phyloP scores from a whole-genome alignment of 1,140 invertebrate species.

The Planococcus citri region DNA sequence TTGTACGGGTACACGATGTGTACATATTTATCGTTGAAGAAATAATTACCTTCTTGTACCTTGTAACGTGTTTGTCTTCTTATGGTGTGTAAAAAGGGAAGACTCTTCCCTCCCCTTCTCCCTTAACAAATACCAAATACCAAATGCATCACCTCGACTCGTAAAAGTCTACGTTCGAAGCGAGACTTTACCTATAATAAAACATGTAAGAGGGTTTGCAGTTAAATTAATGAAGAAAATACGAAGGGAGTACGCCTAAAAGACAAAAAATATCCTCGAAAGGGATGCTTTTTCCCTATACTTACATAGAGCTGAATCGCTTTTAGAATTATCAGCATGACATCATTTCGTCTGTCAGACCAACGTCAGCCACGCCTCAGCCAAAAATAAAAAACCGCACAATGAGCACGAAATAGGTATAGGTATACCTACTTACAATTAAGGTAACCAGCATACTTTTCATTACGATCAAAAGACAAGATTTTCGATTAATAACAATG shows the following conservation, averaged over 20 bases:
- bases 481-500: too few species aligned
- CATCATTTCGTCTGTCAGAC: not conserved
- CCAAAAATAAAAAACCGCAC: slow-evolving; percentile 1
- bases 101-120: too few species aligned
- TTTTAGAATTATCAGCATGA: not conserved
- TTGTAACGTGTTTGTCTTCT: too few species aligned
- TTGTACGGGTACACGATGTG: too few species aligned
- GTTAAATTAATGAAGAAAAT: not conserved
- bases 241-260: not conserved
- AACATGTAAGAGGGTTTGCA: not conserved
- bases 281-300: not conserved
- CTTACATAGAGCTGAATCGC: not conserved
- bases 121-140: too few species aligned
- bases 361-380: not conserved
- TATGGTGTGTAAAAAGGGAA: too few species aligned
- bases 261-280: not conserved
- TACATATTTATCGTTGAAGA: too few species aligned
- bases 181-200: not conserved
- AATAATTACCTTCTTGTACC: too few species aligned
- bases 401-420: not conserved
- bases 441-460: not conserved
- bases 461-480: too few species aligned
- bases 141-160: not conserved
- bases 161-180: not conserved
- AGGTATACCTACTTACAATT: slow-evolving; percentile 1